A percentile compares a stretch with the other conserved stretches of the same genome.
These are phyloP conservation scores for Drosophila anomalata DNA, from an alignment of 2,888 invertebrate species.

Conservation along the genomic window DNA sequence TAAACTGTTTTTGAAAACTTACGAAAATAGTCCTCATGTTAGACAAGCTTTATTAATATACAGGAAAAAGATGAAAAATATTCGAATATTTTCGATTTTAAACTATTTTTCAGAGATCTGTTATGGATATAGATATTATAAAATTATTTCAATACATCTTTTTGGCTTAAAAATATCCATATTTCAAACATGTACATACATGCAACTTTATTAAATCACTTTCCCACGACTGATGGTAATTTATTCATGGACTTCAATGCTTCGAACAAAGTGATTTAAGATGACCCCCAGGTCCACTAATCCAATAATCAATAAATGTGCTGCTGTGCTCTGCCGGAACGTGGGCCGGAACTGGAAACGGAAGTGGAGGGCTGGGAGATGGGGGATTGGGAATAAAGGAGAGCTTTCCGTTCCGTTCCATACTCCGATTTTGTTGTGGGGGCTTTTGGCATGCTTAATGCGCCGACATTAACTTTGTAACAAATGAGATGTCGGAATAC, in stretches of 20 bases:
- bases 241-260: neutral
- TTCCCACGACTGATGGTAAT: neutral
- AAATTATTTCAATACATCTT: neutral
- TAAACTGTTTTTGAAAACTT: too few species aligned
- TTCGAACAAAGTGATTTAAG: conserved; percentile 7
- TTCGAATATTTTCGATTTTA: too few species aligned
- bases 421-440: conserved; percentile 68
- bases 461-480: conserved; percentile 80
- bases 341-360: neutral
- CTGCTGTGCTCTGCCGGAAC: conserved; percentile 10
- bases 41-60: too few species aligned
- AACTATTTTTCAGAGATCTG: neutral
- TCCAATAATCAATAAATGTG: conserved; percentile 75
- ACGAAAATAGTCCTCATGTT: too few species aligned
- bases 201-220: neutral
- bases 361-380: neutral
- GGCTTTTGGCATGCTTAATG: conserved; percentile 80
- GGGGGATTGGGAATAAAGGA: conserved; percentile 4
- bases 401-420: conserved; percentile 10
- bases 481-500: conserved; percentile 79
- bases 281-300: conserved; percentile 48
- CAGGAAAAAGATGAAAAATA: too few species aligned
- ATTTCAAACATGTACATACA: neutral
- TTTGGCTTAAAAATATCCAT: neutral
- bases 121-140: neutral